These are phyloP conservation scores for Rhaphigaster nebulosa DNA, from an alignment of 2,888 invertebrate species.

Conservation along the genomic window DNA sequence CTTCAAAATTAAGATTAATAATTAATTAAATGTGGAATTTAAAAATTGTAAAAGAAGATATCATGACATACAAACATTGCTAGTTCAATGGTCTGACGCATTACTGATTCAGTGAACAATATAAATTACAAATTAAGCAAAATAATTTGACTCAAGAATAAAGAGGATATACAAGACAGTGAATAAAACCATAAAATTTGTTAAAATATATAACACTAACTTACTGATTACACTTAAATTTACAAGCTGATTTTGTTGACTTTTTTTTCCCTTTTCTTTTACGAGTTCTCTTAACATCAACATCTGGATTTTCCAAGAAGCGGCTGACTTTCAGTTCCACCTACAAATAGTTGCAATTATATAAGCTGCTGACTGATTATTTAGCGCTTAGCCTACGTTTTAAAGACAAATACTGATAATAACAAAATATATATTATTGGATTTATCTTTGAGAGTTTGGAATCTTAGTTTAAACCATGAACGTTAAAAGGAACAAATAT, in stretches of 20 bases:
- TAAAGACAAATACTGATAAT: not conserved
- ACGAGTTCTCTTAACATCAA: slow-evolving; percentile 60
- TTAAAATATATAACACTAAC: slow-evolving; percentile 44
- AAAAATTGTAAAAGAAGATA: too few relatives aligned
- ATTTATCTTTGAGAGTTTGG: not conserved
- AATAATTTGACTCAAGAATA: not conserved
- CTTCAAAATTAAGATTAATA: too few relatives aligned
- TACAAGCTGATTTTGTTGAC: slow-evolving; percentile 62
- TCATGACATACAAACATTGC: too few relatives aligned
- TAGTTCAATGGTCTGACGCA: too few relatives aligned
- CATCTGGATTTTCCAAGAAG: slow-evolving; percentile 60
- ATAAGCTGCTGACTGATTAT: not conserved
- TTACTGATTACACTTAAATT: slow-evolving; percentile 64
- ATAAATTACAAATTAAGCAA: not conserved
- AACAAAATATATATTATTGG: not conserved
- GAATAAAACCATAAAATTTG: not conserved
- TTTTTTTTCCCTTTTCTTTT: slow-evolving; percentile 62
- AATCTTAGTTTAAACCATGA: not conserved
- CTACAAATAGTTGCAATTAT: slow-evolving; percentile 49
- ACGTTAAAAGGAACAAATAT: not conserved
- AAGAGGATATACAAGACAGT: not conserved
- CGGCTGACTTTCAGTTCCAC: slow-evolving; percentile 61
- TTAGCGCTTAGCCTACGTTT: not conserved
- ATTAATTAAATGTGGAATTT: too few relatives aligned
- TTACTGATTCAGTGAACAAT: not conserved